Evolutionary conservation across 2,797 vertebrate genomes (phyloP).

Genomic region (Acipenser oxyrinchus): DNA sequence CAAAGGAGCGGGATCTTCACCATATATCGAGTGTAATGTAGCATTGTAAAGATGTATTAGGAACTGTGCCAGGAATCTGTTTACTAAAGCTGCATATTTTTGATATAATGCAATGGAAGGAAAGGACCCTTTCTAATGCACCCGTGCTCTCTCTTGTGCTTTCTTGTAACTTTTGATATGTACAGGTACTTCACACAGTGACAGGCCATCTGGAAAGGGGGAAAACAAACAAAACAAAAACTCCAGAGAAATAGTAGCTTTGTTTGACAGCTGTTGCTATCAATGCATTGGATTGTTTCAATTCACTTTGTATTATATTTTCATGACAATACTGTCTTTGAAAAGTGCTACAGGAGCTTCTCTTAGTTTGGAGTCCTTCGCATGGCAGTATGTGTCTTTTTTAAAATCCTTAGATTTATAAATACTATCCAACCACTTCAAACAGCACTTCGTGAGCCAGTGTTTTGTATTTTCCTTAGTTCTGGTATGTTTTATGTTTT

Average conservation of each 20-base stretch:
- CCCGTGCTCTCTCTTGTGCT: conserved; percentile 46
- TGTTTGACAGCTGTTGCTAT: conserved; percentile 48
- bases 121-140: conserved; percentile 71
- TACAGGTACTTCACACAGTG: conserved; percentile 55
- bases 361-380: background rate
- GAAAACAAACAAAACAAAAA: background rate
- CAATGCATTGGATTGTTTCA: conserved; percentile 26
- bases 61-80: conserved; percentile 68
- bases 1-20: conserved; percentile 30
- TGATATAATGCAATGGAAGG: conserved; percentile 74
- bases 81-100: conserved; percentile 87
- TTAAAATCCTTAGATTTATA: background rate
- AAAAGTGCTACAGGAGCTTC: conserved; percentile 18
- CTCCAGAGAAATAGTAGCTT: conserved; percentile 48
- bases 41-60: conserved; percentile 74
- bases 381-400: background rate
- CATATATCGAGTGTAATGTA: conserved; percentile 65
- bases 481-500: too few species aligned
- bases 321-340: conserved; percentile 32
- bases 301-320: conserved; percentile 19
- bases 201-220: conserved; percentile 51
- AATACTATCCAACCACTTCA: background rate
- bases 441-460: too few species aligned
- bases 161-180: conserved; percentile 71
- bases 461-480: too few species aligned